Conservation (phyloP, 2,888 invertebrate species). For the Aproaerema taeniolella region DNA sequence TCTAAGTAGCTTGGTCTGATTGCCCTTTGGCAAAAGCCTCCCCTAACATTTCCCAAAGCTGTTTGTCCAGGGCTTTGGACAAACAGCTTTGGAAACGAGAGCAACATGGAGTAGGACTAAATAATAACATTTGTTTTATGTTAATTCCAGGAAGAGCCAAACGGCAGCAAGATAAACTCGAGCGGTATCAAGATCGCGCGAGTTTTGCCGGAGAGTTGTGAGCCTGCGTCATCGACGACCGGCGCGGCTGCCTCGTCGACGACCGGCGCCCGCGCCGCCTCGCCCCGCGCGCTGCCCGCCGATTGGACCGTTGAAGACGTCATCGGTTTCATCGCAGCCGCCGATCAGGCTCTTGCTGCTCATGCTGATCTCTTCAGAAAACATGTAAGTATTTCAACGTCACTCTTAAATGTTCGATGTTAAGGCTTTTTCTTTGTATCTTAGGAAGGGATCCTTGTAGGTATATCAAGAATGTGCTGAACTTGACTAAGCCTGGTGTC, state of each 20-base stretch:
- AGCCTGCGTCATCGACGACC: slow-evolving; percentile 79
- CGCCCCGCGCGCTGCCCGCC: slow-evolving; percentile 77
- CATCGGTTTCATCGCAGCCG: slow-evolving; percentile 91
- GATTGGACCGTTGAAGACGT: slow-evolving; percentile 98
- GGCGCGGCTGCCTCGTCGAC: slow-evolving; percentile 84
- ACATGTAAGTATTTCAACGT: slow-evolving; percentile 90
- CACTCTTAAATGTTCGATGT: no score
- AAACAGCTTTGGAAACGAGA: no score
- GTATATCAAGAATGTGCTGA: no score
- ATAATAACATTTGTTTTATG: no score
- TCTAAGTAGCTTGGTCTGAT: no score
- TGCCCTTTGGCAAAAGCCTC: no score
- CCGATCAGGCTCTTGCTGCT: slow-evolving; percentile 88
- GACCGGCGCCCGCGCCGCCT: slow-evolving; percentile 72
- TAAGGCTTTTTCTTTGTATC: no score
- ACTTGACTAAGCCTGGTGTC: no score
- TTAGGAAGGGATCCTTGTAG: slow-evolving; percentile 5
- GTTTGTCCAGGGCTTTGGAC: no score
- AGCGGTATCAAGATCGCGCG: slow-evolving; percentile 53
- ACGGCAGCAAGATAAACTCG: slow-evolving; percentile 25
- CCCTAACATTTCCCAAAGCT: no score
- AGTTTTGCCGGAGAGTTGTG: slow-evolving; percentile 76
- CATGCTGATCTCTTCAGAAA: slow-evolving; percentile 95
- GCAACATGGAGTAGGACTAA: no score
- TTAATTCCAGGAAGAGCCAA: slow-evolving; percentile 35